Percentiles rank a stretch among this genome's conserved stretches.
Evolutionary conservation across 2,888 invertebrate species (phyloP).

Genomic region (Campoplex nolae): DNA sequence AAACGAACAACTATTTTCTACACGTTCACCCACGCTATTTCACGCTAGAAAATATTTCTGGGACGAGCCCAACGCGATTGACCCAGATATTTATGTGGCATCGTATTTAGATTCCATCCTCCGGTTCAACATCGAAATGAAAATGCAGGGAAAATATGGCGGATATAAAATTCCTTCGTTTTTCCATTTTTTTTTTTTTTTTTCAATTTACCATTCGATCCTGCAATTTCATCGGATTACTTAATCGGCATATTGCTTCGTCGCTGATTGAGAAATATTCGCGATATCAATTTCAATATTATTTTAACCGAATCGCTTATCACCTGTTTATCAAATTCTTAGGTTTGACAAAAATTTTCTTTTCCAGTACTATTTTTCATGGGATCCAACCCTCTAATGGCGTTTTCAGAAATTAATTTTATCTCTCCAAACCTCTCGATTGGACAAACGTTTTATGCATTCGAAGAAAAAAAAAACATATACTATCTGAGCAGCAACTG

Average conservation of each 20-base stretch:
- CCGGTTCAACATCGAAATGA: not conserved
- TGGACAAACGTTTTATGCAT: too few species aligned
- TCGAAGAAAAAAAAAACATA: too few species aligned
- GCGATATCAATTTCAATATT: too few species aligned
- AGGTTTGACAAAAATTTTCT: too few species aligned
- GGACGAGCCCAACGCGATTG: constrained; percentile 51
- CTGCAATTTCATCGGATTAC: not conserved
- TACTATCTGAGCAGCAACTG: too few species aligned
- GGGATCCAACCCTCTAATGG: too few species aligned
- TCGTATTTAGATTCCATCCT: constrained; percentile 41
- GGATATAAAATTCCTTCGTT: constrained; percentile 23
- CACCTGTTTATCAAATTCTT: too few species aligned
- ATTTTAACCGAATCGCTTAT: too few species aligned
- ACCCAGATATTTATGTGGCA: constrained; percentile 59
- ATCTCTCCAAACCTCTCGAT: too few species aligned
- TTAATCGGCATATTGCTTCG: not conserved
- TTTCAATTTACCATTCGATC: constrained; percentile 6
- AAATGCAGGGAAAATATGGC: not conserved
- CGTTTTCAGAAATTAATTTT: too few species aligned
- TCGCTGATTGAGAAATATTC: not conserved
- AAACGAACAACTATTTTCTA: constrained; percentile 15
- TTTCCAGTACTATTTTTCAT: too few species aligned
- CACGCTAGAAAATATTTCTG: constrained; percentile 64
- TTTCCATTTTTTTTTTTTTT: not conserved
- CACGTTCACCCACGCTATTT: constrained; percentile 54